Conservation (phyloP, 1,140 invertebrate species). For the Drosophila ananassae region DNA sequence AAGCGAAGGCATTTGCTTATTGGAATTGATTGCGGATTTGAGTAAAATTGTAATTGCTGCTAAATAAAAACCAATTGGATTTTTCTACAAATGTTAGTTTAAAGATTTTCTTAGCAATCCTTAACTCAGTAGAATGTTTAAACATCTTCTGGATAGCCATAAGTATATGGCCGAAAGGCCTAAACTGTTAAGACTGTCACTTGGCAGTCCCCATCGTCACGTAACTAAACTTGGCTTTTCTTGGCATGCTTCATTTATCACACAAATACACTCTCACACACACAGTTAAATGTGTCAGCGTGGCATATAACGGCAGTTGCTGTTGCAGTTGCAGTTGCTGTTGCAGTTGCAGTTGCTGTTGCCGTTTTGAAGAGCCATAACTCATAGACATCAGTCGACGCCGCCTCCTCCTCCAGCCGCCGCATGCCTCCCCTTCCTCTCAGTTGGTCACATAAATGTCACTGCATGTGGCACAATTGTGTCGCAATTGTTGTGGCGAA, state of each 20-base stretch:
- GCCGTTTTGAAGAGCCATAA: slow-evolving; percentile 62
- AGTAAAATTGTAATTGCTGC: too few relatives aligned
- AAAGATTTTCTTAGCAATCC: too few relatives aligned
- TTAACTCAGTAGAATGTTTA: not conserved
- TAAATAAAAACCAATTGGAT: not conserved
- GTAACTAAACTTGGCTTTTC: slow-evolving; percentile 41
- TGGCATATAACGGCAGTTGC: slow-evolving; percentile 23
- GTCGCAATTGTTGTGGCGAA: slow-evolving; percentile 60
- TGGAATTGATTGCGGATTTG: not conserved
- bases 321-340: slow-evolving; percentile 24
- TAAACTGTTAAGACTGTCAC: slow-evolving; percentile 18
- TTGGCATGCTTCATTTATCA: slow-evolving; percentile 64
- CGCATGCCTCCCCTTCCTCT: slow-evolving; percentile 8
- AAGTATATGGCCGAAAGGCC: not conserved
- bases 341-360: slow-evolving; percentile 35
- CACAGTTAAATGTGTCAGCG: slow-evolving; percentile 55
- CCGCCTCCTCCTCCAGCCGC: slow-evolving; percentile 6
- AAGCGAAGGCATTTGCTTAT: not conserved
- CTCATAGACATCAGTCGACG: slow-evolving; percentile 62
- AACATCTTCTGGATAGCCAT: not conserved
- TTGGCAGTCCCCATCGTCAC: slow-evolving; percentile 28
- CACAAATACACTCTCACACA: not conserved
- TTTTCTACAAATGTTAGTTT: too few relatives aligned
- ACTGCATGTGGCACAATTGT: slow-evolving; percentile 74
- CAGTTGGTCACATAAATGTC: slow-evolving; percentile 72